Base-by-base conservation (phyloP, 2,113 vertebrate species). In the Colistium nudipinnis region DNA sequence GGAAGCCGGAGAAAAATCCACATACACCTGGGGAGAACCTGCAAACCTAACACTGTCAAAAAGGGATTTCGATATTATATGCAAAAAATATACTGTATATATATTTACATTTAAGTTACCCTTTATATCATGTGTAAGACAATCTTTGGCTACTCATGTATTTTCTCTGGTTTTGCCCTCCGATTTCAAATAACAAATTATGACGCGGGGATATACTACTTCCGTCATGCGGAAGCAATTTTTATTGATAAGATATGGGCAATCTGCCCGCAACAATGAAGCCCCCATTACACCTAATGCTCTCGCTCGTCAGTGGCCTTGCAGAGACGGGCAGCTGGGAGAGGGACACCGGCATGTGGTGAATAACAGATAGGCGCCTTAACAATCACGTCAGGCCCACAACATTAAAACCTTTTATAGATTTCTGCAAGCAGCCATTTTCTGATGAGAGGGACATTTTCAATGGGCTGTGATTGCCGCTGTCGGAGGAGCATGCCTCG, bases 401-500 rank as follows among this genome's bases (percentile, higher is more conserved):
- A 87, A 87, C 86, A 90, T 85, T 92, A 91, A 89, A 91, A 83
- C 83, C 83, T 89, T 91, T 92, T 86, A 90, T 89, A 87, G 88
- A 90, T 92, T 90, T 82, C 71, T 79, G 67, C 83, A 77, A 84
- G 84, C 76, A 74, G 80, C 72, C 81, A 88, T 90, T 91, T 85
- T 82, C 53, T 80, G 87, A 82, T 74, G 67, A 76, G 49, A 80
- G 70, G 74, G 76, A 84, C 73, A 71, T 83, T 90, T 89, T 89
- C 85, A 87, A 89, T 89, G 63, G 73, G 60, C 70, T 74, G 38
- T 92, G 90, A 92, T 88, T 88, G 83, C 81, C 78, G 49, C 87
- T 88, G 85, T 92, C 82, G 88, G 70, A 66, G 43, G 76, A 80
- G 74, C 61, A 53, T 36, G 47, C 71, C 57, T 71, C 6, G 27